Conservation (phyloP, 92 coral and sea anemone species). For the Paramuricea clavata region DNA sequence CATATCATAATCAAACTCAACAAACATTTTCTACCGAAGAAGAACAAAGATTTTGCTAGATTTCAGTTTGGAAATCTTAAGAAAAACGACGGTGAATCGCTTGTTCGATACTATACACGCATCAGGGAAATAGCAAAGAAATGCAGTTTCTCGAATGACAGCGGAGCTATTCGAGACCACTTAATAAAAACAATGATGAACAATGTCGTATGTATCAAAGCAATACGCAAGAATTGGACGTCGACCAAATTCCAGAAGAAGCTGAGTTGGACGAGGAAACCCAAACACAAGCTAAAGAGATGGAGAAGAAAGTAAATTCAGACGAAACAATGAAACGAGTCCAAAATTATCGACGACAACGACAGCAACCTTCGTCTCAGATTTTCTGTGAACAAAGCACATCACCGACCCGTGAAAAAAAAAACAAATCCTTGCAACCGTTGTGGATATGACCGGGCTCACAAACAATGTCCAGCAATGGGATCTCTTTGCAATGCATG, state of each 20-base stretch:
- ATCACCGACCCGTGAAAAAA: slow-evolving; percentile 7
- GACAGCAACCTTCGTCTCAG: too few species aligned
- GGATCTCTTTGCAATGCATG: neutral
- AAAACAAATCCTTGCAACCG: neutral
- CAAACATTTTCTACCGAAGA: neutral
- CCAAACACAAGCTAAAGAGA: slow-evolving; percentile 49
- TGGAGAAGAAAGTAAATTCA: slow-evolving; percentile 46
- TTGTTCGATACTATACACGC: slow-evolving; percentile 62
- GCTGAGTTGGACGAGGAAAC: slow-evolving; percentile 54
- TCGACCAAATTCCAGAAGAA: slow-evolving; percentile 53
- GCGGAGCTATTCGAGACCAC: slow-evolving; percentile 65
- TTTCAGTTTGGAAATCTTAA: slow-evolving; percentile 70
- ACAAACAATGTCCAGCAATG: neutral
- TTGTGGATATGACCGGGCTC: neutral
- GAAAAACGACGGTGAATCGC: slow-evolving; percentile 51
- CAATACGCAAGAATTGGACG: slow-evolving; percentile 61
- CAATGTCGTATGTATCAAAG: slow-evolving; percentile 42
- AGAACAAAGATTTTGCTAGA: slow-evolving; percentile 62
- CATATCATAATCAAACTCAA: neutral
- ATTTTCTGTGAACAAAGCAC: too few species aligned
- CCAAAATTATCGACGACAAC: neutral
- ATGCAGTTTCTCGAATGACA: slow-evolving; percentile 61
- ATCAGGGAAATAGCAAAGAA: slow-evolving; percentile 61
- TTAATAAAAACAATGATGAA: slow-evolving; percentile 69
- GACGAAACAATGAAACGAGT: neutral